phyloP scores from a whole-genome alignment of 2,888 invertebrate genomes.

The Exephanes ischioxanthus region DNA sequence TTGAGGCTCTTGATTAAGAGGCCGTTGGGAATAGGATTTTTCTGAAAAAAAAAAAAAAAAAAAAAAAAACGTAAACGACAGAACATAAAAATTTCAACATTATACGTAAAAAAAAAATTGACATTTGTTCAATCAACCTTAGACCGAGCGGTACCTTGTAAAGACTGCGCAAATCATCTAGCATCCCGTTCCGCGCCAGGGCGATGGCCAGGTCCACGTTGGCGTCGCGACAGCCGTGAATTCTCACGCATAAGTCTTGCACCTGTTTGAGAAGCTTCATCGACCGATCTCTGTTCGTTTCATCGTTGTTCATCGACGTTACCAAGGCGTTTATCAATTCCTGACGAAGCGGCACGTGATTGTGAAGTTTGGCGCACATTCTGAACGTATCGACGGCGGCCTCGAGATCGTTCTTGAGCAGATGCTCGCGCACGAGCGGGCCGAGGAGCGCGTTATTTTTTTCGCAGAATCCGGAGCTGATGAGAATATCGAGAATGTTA shows the following conservation, averaged over 20 bases:
- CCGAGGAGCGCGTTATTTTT: slow-evolving; percentile 87
- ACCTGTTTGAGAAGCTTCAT: slow-evolving; percentile 69
- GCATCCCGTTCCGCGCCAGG: slow-evolving; percentile 71
- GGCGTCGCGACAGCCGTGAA: slow-evolving; percentile 14
- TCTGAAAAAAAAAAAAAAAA: slow-evolving; percentile 34
- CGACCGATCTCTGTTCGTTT: slow-evolving; percentile 12
- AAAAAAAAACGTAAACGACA: neutral
- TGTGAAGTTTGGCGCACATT: slow-evolving; percentile 85
- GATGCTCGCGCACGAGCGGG: slow-evolving; percentile 87
- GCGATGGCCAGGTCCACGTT: slow-evolving; percentile 55
- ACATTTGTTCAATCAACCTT: neutral
- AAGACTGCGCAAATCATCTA: slow-evolving; percentile 67
- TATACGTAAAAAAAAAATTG: neutral
- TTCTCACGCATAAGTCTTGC: slow-evolving; percentile 9
- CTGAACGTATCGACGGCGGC: slow-evolving; percentile 87
- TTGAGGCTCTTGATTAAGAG: neutral
- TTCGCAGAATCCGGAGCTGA: slow-evolving; percentile 86
- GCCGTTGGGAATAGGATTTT: neutral
- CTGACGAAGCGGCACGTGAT: slow-evolving; percentile 89
- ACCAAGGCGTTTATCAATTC: slow-evolving; percentile 86
- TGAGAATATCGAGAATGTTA: slow-evolving; percentile 86
- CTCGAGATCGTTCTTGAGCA: slow-evolving; percentile 86
- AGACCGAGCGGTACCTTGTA: slow-evolving; percentile 63
- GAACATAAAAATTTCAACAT: neutral
- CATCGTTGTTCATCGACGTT: slow-evolving; percentile 26